A percentile compares a stretch with the other conserved stretches of the same genome.
Evolutionary conservation across 2,797 vertebrate genomes (phyloP).

Genomic region (Poeciliopsis infans): DNA sequence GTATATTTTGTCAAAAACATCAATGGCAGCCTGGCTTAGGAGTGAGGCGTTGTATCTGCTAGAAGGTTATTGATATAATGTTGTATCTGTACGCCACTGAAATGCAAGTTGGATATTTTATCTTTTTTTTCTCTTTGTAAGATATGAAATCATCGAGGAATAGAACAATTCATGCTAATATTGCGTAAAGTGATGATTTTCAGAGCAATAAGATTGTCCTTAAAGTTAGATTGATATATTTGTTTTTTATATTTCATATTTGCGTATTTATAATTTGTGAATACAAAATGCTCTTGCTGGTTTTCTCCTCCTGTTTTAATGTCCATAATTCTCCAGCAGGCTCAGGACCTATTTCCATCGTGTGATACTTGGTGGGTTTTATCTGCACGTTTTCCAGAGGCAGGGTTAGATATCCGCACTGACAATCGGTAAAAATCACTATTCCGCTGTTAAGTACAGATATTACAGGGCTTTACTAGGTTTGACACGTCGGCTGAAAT

Average conservation of each 20-base stretch:
- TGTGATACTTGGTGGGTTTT: background rate
- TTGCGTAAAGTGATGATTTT: background rate
- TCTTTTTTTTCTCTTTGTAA: background rate
- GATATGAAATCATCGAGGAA: background rate
- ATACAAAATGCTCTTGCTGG: background rate
- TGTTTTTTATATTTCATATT: background rate
- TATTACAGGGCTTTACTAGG: conserved; percentile 11
- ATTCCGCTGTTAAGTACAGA: conserved; percentile 21
- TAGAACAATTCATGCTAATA: background rate
- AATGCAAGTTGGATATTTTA: background rate
- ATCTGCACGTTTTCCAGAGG: conserved; percentile 1
- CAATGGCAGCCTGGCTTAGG: background rate
- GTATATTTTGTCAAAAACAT: background rate
- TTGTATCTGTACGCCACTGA: background rate
- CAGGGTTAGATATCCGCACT: background rate
- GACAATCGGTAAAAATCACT: conserved; percentile 4
- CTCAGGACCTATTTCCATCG: background rate
- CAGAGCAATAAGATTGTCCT: background rate
- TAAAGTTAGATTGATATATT: background rate
- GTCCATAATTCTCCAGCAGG: background rate
- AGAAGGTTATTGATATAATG: background rate
- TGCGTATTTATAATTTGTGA: background rate
- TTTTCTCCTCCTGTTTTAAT: background rate
- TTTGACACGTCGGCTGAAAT: conserved; percentile 28
- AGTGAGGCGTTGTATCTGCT: background rate